Evolutionary conservation across 2,797 vertebrate species (phyloP).

Genomic region (Acanthurus leucopareius): DNA sequence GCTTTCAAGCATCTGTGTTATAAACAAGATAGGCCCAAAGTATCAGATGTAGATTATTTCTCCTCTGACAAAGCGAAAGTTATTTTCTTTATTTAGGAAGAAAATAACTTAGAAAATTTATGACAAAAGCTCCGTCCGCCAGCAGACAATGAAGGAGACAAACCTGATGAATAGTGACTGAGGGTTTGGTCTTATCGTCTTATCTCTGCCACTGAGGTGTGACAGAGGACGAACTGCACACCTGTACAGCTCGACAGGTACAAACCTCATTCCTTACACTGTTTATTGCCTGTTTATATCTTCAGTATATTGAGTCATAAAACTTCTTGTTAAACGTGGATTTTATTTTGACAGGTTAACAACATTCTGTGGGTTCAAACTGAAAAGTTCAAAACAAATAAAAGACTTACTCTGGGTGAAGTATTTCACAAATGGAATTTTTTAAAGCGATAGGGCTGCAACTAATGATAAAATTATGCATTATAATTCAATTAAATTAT

Average conservation of each 20-base stretch:
- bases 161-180: neutral
- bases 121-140: neutral
- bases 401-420: too few relatives aligned
- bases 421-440: too few relatives aligned
- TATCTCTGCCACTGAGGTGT: neutral
- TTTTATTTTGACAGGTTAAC: too few relatives aligned
- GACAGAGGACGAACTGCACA: slow-evolving; percentile 6
- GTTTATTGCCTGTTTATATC: neutral
- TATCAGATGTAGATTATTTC: neutral
- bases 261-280: neutral
- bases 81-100: neutral
- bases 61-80: too few relatives aligned
- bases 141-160: slow-evolving; percentile 9
- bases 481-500: too few relatives aligned
- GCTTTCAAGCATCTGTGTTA: neutral
- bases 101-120: too few relatives aligned
- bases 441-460: too few relatives aligned
- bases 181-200: neutral
- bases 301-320: too few relatives aligned
- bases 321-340: too few relatives aligned
- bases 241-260: slow-evolving; percentile 11
- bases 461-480: too few relatives aligned
- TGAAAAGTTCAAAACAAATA: too few relatives aligned
- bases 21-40: neutral
- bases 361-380: too few relatives aligned